Evolutionary conservation across 2,888 invertebrate species (phyloP).

Genomic region (Urechis unicinctus): DNA sequence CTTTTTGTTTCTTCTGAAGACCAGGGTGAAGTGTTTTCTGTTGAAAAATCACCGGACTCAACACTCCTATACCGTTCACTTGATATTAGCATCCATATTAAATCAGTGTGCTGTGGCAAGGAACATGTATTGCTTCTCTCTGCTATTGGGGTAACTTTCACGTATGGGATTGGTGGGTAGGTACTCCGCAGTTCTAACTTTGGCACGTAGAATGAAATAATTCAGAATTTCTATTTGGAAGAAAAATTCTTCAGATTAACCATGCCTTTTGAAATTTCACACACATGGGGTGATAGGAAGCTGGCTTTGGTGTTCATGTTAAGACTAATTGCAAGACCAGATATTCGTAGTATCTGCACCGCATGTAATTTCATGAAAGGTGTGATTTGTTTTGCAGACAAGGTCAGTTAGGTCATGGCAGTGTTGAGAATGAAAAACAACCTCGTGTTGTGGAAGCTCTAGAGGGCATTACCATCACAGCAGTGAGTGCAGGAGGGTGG

Average conservation of each 20-base stretch:
- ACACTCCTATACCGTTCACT: not conserved
- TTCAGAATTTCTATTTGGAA: too few relatives aligned
- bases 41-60: not conserved
- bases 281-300: too few relatives aligned
- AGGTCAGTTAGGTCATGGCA: not conserved
- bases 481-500: conserved; percentile 79
- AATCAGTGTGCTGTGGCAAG: conserved; percentile 10
- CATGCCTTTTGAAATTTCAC: too few relatives aligned
- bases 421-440: not conserved
- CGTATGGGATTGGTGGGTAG: not conserved
- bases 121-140: conserved; percentile 11
- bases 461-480: conserved; percentile 65
- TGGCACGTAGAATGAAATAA: too few relatives aligned
- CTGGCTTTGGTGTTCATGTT: too few relatives aligned
- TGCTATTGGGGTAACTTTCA: conserved; percentile 5
- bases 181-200: not conserved
- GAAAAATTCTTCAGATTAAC: too few relatives aligned
- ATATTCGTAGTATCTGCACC: too few relatives aligned
- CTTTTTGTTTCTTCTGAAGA: not conserved
- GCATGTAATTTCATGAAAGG: not conserved
- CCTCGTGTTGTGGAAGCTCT: conserved; percentile 60
- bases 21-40: not conserved
- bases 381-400: not conserved
- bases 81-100: not conserved
- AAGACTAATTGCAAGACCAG: too few relatives aligned